Evolutionary conservation across 1,140 invertebrate genomes (phyloP).

Genomic region (Holotrichia oblita): DNA sequence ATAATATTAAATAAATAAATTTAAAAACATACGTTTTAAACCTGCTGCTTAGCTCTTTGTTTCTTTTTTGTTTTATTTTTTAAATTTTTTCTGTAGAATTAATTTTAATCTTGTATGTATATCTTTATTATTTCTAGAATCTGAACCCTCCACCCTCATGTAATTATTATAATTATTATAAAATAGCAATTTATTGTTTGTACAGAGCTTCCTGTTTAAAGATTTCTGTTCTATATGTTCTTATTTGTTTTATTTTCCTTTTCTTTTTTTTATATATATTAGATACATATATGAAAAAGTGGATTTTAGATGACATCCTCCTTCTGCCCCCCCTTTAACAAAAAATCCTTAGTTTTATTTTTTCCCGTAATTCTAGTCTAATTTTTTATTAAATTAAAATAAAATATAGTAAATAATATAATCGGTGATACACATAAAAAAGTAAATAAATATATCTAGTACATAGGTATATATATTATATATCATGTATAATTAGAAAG

Average conservation of each 20-base stretch:
- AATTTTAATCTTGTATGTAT: not conserved
- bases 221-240: conserved; percentile 8
- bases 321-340: not conserved
- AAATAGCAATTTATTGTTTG: conserved; percentile 9
- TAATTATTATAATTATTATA: conserved; percentile 12
- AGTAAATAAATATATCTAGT: not conserved
- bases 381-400: conserved; percentile 19
- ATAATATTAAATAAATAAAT: not conserved
- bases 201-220: not conserved
- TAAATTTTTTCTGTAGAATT: not conserved
- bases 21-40: not conserved
- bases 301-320: conserved; percentile 41
- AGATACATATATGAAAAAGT: not conserved
- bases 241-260: not conserved
- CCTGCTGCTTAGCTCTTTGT: not conserved
- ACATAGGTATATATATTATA: too few species aligned
- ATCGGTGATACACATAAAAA: not conserved
- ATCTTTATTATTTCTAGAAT: not conserved
- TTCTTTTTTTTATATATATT: too few species aligned
- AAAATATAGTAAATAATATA: conserved; percentile 23
- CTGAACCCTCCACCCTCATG: not conserved
- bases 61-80: not conserved
- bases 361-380: conserved; percentile 38
- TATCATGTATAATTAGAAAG: not conserved
- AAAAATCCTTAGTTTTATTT: too few species aligned